phyloP scores from a whole-genome alignment of 2,113 vertebrate species.

The Otus sunia region DNA sequence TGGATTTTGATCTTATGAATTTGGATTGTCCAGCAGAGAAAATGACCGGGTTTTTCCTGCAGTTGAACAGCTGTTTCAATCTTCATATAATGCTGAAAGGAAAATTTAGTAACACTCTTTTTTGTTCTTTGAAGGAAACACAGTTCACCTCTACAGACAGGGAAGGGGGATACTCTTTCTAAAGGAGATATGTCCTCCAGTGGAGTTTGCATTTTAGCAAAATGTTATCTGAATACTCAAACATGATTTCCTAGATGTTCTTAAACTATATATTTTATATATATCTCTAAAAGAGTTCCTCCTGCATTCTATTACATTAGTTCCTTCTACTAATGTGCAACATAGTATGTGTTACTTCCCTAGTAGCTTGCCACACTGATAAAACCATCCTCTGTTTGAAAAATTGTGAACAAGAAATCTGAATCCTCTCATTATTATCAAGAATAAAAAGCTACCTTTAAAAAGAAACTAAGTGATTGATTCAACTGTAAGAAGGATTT shows the following conservation, averaged over 20 bases:
- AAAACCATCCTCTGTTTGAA: background rate
- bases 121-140: background rate
- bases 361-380: background rate
- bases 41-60: background rate
- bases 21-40: background rate
- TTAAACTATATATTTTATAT: background rate
- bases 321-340: background rate
- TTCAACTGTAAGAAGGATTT: background rate
- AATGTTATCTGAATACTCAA: background rate
- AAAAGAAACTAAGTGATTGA: background rate
- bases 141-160: background rate
- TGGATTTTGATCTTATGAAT: background rate
- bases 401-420: background rate
- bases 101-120: background rate
- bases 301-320: background rate
- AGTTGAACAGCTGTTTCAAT: background rate
- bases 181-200: background rate
- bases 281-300: background rate
- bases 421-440: background rate
- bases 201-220: background rate
- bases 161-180: background rate
- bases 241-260: background rate
- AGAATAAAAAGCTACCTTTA: background rate
- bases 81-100: background rate
- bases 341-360: background rate